Conservation (phyloP, 1,140 invertebrate genomes). For the Drosophila kikkawai region DNA sequence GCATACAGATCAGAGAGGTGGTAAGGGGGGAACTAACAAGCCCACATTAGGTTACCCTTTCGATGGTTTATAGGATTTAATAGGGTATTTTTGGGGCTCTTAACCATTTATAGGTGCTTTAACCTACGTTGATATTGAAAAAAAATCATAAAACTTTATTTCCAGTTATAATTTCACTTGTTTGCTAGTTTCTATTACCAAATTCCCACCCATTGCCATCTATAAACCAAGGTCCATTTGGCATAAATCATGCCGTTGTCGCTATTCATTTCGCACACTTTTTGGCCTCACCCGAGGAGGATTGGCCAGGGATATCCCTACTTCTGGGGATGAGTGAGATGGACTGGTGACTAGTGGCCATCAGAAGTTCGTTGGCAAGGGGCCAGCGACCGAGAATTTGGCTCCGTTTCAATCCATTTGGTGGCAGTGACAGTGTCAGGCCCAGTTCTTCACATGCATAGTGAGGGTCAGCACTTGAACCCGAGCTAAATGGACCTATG, state of each 20-base stretch:
- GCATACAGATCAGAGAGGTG: background rate
- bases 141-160: background rate
- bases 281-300: slow-evolving; percentile 11
- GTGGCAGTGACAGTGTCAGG: slow-evolving; percentile 39
- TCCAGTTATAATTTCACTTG: background rate
- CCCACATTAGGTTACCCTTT: background rate
- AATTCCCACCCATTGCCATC: background rate
- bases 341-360: slow-evolving; percentile 49
- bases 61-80: background rate
- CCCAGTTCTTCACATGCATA: slow-evolving; percentile 21
- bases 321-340: slow-evolving; percentile 9
- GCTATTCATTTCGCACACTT: slow-evolving; percentile 1
- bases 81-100: background rate
- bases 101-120: background rate
- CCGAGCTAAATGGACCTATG: slow-evolving; percentile 51
- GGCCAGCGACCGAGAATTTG: slow-evolving; percentile 52
- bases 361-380: slow-evolving; percentile 52
- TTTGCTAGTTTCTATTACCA: background rate
- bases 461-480: slow-evolving; percentile 66
- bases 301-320: slow-evolving; percentile 27
- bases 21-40: background rate
- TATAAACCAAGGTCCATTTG: slow-evolving; percentile 9
- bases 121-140: background rate
- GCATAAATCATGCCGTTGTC: slow-evolving; percentile 27
- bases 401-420: slow-evolving; percentile 48